A percentile compares a stretch with the other conserved stretches of the same genome.
Evolutionary conservation across 1,140 invertebrate genomes (phyloP).

Genomic region (Anoplophora glabripennis): DNA sequence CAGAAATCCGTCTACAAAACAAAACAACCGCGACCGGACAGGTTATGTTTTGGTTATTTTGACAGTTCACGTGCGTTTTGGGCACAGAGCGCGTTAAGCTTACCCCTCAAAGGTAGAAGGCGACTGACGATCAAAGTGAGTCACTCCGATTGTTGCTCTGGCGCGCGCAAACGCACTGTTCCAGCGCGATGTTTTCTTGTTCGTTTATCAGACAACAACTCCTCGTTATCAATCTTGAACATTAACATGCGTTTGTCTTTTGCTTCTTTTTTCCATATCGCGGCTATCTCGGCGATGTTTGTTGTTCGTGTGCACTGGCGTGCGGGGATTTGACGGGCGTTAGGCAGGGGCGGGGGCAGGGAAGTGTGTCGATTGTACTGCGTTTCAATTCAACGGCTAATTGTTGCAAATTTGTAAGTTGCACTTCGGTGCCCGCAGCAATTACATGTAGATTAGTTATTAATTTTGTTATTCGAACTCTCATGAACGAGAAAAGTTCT

Average conservation of each 20-base stretch:
- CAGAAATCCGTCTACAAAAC: slow-evolving; percentile 5
- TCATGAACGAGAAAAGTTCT: too few species aligned
- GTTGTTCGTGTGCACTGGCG: too few species aligned
- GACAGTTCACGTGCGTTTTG: slow-evolving; percentile 30
- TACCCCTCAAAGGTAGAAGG: slow-evolving; percentile 9
- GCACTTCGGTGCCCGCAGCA: too few species aligned
- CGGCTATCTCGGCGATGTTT: too few species aligned
- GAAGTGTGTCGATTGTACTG: too few species aligned
- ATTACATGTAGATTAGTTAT: too few species aligned
- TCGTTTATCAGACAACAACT: slow-evolving; percentile 27
- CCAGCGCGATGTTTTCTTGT: slow-evolving; percentile 26
- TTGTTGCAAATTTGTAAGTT: too few species aligned
- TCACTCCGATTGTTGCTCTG: slow-evolving; percentile 33
- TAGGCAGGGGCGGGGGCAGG: too few species aligned
- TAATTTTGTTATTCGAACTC: too few species aligned
- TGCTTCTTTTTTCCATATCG: slow-evolving; percentile 12
- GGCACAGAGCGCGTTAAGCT: slow-evolving; percentile 21
- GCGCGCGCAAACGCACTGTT: slow-evolving; percentile 37
- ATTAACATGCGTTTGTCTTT: slow-evolving; percentile 31
- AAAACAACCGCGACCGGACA: slow-evolving; percentile 8
- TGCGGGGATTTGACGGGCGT: too few species aligned
- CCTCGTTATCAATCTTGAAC: slow-evolving; percentile 28
- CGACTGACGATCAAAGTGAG: slow-evolving; percentile 27
- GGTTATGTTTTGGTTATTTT: slow-evolving; percentile 19
- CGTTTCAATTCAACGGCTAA: too few species aligned